These are phyloP conservation scores for Zaprionus lachaisei DNA, from an alignment of 1,140 invertebrate genomes.

Conservation along the genomic window DNA sequence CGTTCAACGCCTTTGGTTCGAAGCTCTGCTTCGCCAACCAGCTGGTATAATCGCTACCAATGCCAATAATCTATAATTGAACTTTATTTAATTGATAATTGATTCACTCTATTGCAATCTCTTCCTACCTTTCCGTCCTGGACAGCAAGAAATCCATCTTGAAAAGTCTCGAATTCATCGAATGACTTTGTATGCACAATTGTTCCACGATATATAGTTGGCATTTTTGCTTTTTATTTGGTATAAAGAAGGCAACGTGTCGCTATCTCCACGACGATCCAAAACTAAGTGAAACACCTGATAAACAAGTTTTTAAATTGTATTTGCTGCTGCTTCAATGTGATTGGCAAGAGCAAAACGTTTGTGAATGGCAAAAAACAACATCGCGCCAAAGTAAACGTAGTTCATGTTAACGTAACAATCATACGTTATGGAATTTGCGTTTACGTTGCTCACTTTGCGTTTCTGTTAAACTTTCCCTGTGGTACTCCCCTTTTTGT, in stretches of 20 bases:
- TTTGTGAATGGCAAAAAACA: slow-evolving; percentile 37
- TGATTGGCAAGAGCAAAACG: slow-evolving; percentile 4
- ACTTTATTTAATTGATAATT: background rate
- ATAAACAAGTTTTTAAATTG: slow-evolving; percentile 66
- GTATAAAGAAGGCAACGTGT: slow-evolving; percentile 13
- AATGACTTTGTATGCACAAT: slow-evolving; percentile 77
- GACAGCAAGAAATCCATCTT: slow-evolving; percentile 70
- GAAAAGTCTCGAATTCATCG: slow-evolving; percentile 70
- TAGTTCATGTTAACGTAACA: background rate
- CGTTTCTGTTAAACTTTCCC: background rate
- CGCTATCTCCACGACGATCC: background rate
- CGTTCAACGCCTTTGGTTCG: slow-evolving; percentile 3
- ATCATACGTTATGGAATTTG: background rate
- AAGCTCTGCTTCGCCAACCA: slow-evolving; percentile 30
- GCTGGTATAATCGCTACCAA: slow-evolving; percentile 56
- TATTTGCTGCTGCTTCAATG: background rate
- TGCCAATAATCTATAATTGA: slow-evolving; percentile 59
- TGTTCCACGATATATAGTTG: slow-evolving; percentile 62
- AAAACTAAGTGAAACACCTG: slow-evolving; percentile 26
- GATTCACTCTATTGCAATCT: background rate
- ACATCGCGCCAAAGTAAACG: background rate
- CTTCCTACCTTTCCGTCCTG: slow-evolving; percentile 63
- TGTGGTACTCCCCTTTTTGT: slow-evolving; percentile 8
- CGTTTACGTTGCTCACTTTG: background rate
- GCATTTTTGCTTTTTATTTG: slow-evolving; percentile 37